phyloP scores from a whole-genome alignment of 2,797 vertebrate species.

The Enteromius mattozi region DNA sequence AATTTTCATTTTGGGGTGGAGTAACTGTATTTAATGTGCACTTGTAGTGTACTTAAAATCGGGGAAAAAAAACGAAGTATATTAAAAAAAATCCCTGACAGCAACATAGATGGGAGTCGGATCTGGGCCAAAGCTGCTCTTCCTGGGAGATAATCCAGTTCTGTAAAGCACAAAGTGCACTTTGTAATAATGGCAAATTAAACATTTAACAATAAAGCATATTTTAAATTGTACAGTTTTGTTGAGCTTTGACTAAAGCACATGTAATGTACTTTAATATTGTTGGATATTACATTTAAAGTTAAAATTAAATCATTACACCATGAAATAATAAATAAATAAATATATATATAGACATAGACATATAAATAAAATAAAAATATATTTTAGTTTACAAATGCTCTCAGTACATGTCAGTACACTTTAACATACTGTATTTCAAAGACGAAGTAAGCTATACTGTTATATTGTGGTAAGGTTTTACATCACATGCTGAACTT shows the following conservation, averaged over 20 bases:
- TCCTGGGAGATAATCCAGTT: not conserved
- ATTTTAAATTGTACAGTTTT: not conserved
- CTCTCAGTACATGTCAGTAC: not conserved
- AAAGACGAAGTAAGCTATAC: not conserved
- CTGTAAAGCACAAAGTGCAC: too few species aligned
- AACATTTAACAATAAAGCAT: not conserved
- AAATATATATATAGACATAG: not conserved
- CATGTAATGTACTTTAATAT: not conserved
- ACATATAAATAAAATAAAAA: not conserved
- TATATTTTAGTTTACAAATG: not conserved
- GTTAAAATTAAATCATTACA: not conserved
- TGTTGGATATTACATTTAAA: not conserved
- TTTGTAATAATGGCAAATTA: not conserved
- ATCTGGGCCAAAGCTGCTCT: too few species aligned
- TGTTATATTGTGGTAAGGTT: not conserved
- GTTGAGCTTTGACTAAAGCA: not conserved
- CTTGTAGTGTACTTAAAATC: not conserved
- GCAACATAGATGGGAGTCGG: too few species aligned
- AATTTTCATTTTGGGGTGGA: too few species aligned
- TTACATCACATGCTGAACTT: not conserved
- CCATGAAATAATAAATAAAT: not conserved
- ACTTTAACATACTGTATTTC: not conserved
- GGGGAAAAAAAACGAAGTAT: too few species aligned
- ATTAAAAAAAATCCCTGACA: too few species aligned
- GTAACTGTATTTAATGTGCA: not conserved